Evolutionary conservation across 2,113 vertebrate species (phyloP).

Genomic region (Odontesthes bonariensis): DNA sequence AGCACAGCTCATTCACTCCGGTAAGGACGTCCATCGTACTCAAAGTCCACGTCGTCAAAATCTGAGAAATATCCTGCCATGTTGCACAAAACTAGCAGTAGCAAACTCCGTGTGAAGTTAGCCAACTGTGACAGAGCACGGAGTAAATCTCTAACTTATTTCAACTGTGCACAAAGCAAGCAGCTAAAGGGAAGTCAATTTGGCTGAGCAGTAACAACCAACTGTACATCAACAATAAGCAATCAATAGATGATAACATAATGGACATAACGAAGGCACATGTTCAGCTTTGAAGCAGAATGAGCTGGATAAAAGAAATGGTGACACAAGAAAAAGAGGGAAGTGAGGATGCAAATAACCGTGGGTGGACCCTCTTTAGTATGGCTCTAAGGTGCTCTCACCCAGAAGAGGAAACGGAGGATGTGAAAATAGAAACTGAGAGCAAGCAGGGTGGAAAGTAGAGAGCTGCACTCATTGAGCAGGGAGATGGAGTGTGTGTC

Average conservation of each 20-base stretch:
- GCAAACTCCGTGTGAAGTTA: too few species aligned
- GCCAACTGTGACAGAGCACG: too few species aligned
- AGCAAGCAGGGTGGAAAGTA: constrained; percentile 18
- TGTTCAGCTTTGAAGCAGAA: constrained; percentile 10
- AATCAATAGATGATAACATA: constrained; percentile 32
- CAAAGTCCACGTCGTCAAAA: too few species aligned
- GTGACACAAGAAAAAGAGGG: constrained; percentile 4
- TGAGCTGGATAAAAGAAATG: constrained; percentile 9
- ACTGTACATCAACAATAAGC: constrained; percentile 28
- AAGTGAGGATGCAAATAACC: constrained; percentile 1
- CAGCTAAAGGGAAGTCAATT: background rate
- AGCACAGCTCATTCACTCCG: too few species aligned
- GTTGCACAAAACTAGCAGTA: too few species aligned
- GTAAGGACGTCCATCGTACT: too few species aligned
- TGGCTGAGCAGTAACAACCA: constrained; percentile 6
- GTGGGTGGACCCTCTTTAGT: constrained; percentile 2
- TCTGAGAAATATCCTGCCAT: too few species aligned
- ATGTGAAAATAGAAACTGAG: constrained; percentile 22
- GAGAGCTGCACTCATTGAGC: background rate
- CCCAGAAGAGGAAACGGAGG: constrained; percentile 8
- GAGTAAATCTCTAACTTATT: background rate
- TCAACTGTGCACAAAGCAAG: background rate
- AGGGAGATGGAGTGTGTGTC: constrained; percentile 19
- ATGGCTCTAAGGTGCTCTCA: background rate
- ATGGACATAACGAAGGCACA: constrained; percentile 6